A percentile compares a stretch with the other conserved stretches of the same genome.
Conservation (phyloP, 2,113 vertebrate genomes). For the Tragelaphus scriptus region DNA sequence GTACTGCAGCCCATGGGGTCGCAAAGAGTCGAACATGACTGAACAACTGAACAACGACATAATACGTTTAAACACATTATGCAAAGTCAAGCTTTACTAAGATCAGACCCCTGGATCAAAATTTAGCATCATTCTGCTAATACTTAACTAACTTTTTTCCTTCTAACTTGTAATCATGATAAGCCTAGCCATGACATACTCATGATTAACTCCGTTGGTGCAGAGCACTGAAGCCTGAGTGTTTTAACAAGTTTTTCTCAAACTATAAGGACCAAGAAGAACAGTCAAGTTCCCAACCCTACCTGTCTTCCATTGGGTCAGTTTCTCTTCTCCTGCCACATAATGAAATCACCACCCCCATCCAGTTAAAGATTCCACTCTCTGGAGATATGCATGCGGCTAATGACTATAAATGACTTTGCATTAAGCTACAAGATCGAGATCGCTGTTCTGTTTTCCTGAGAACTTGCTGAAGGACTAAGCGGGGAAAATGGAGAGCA, state of each 20-base stretch:
- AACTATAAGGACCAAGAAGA: neutral
- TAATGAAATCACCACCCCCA: neutral
- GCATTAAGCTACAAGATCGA: neutral
- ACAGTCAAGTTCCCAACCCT: neutral
- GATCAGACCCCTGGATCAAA: constrained; percentile 1
- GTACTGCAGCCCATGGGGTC: neutral
- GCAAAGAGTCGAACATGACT: accelerated
- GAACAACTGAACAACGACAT: neutral
- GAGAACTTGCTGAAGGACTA: neutral
- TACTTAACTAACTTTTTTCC: neutral
- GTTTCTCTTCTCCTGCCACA: neutral
- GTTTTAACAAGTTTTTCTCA: neutral
- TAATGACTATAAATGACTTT: neutral
- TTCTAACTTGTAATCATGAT: constrained; percentile 9
- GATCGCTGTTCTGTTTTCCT: neutral
- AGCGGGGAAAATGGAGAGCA: neutral
- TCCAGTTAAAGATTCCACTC: neutral
- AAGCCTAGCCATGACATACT: neutral
- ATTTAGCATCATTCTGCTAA: neutral
- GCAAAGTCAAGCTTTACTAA: neutral
- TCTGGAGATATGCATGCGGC: neutral
- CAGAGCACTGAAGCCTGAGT: neutral
- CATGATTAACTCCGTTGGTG: neutral
- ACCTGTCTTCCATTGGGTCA: neutral
- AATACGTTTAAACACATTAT: neutral